A percentile compares a stretch with the other conserved stretches of the same genome.
phyloP scores from a whole-genome alignment of 2,888 invertebrate species.

The Latrodectus elegans region DNA sequence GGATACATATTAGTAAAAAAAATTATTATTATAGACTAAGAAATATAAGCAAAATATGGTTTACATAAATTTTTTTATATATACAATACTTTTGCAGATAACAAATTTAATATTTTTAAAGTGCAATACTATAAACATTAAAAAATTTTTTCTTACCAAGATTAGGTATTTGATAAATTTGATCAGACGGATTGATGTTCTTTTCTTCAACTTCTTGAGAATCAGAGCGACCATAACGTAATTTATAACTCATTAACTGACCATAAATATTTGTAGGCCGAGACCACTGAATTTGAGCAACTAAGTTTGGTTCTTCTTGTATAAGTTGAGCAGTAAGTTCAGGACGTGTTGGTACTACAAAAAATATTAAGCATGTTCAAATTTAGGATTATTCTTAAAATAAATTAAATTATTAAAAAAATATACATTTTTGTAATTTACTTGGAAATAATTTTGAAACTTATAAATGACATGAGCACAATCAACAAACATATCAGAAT shows the following conservation, averaged over 20 bases:
- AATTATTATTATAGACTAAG: too few species aligned
- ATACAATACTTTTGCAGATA: too few species aligned
- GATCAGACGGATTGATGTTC: slow-evolving; percentile 69
- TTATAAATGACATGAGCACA: too few species aligned
- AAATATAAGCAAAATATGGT: too few species aligned
- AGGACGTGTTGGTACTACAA: slow-evolving; percentile 76
- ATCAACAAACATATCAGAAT: too few species aligned
- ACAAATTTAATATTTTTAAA: too few species aligned
- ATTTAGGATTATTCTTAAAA: background rate
- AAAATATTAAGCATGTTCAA: background rate
- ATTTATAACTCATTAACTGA: slow-evolving; percentile 87
- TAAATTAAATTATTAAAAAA: too few species aligned
- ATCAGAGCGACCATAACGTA: slow-evolving; percentile 86
- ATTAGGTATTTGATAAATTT: slow-evolving; percentile 68
- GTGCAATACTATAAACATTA: too few species aligned
- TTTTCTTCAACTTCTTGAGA: slow-evolving; percentile 70
- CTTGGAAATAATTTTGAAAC: too few species aligned
- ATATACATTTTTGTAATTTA: too few species aligned
- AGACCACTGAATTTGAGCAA: slow-evolving; percentile 94
- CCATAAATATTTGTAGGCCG: slow-evolving; percentile 92
- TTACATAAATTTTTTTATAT: too few species aligned
- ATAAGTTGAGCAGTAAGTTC: slow-evolving; percentile 81
- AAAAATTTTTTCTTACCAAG: slow-evolving; percentile 39
- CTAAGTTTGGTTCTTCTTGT: slow-evolving; percentile 89
- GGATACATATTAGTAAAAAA: too few species aligned